Percentiles rank a stretch among this genome's conserved stretches.
Conservation (phyloP, 30 jellyfish, hydroid and myxozoan genomes). For the Chrysaora quinquecirrha region DNA sequence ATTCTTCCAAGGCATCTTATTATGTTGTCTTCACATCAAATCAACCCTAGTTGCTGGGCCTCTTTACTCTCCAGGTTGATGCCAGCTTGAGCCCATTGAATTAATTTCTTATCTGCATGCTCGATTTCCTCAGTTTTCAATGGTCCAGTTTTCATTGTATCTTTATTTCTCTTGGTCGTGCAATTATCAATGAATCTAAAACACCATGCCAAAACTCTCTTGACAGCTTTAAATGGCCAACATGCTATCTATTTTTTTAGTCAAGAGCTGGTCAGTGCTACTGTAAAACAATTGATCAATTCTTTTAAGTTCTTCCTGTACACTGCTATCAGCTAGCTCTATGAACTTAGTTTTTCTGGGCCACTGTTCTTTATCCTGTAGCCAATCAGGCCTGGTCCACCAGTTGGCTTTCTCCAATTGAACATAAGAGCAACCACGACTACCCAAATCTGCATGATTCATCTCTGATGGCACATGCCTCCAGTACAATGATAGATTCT, state of each 20-base stretch:
- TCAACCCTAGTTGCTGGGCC: too few relatives aligned
- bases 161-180: not conserved
- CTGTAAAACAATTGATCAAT: too few relatives aligned
- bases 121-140: not conserved
- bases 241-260: not conserved
- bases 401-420: not conserved
- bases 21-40: not conserved
- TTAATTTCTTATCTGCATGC: not conserved
- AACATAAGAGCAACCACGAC: slow-evolving; percentile 7
- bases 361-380: not conserved
- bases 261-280: not conserved
- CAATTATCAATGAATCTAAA: not conserved
- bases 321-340: not conserved
- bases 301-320: not conserved
- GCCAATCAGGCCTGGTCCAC: not conserved
- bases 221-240: not conserved
- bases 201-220: too few relatives aligned
- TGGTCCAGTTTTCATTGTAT: not conserved
- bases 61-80: too few relatives aligned
- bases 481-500: not conserved
- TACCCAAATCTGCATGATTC: slow-evolving; percentile 43
- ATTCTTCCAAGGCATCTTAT: not conserved
- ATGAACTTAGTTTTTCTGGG: not conserved
- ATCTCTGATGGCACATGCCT: slow-evolving; percentile 15
- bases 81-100: not conserved